phyloP scores from a whole-genome alignment of 92 coral and sea anemone genomes.

The Umimayanthus chanpuru region DNA sequence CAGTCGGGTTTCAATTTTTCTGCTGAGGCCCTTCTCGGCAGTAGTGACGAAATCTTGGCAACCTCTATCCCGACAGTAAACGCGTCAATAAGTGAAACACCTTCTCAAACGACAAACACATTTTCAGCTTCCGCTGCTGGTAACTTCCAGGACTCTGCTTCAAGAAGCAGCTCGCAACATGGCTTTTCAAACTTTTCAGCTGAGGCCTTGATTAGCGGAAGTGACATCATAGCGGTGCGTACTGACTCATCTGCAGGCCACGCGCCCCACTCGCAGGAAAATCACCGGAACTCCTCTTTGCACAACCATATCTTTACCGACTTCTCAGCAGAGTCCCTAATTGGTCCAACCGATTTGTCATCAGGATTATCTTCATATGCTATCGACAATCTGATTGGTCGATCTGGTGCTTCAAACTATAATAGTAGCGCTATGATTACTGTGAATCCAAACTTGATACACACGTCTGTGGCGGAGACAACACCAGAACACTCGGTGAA shows the following conservation, averaged over 20 bases:
- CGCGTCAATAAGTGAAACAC: slow-evolving; percentile 50
- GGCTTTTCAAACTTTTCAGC: slow-evolving; percentile 85
- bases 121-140: slow-evolving; percentile 51
- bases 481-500: slow-evolving; percentile 42
- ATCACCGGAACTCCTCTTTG: slow-evolving; percentile 53
- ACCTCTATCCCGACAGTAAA: slow-evolving; percentile 69
- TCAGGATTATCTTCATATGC: slow-evolving; percentile 80
- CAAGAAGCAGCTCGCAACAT: slow-evolving; percentile 58
- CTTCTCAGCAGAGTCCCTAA: slow-evolving; percentile 87
- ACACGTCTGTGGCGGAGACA: slow-evolving; percentile 51
- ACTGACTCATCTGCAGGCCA: slow-evolving; percentile 47
- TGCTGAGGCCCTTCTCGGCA: slow-evolving; percentile 76
- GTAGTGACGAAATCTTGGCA: slow-evolving; percentile 72
- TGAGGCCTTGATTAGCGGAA: slow-evolving; percentile 79
- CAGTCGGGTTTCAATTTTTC: slow-evolving; percentile 69
- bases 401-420: slow-evolving; percentile 69
- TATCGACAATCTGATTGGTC: slow-evolving; percentile 81
- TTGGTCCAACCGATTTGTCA: slow-evolving; percentile 73
- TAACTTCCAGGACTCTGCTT: slow-evolving; percentile 58
- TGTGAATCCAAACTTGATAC: slow-evolving; percentile 85
- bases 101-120: slow-evolving; percentile 22
- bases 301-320: slow-evolving; percentile 80
- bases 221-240: slow-evolving; percentile 57
- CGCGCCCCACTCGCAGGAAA: slow-evolving; percentile 50
- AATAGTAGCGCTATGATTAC: slow-evolving; percentile 80